Evolutionary conservation across 2,888 invertebrate species (phyloP).

Genomic region (Neoitamus cyanurus): DNA sequence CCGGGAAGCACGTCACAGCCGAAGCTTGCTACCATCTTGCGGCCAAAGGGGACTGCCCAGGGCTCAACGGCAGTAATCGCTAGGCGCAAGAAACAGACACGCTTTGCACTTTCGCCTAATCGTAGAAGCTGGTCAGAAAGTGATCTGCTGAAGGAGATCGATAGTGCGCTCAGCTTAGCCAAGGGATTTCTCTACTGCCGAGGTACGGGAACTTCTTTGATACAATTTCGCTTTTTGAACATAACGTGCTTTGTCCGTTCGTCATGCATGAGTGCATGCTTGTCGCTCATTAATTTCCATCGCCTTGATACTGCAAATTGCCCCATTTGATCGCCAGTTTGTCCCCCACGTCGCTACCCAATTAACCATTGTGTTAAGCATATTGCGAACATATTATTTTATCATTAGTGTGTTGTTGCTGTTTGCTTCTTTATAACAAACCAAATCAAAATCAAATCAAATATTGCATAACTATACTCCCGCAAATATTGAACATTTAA

Average conservation of each 20-base stretch:
- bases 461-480: too few relatives aligned
- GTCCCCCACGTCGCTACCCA: background rate
- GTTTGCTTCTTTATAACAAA: background rate
- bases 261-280: constrained; percentile 15
- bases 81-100: constrained; percentile 60
- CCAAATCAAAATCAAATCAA: background rate
- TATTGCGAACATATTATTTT: background rate
- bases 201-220: constrained; percentile 58
- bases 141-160: constrained; percentile 74
- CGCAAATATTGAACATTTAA: too few relatives aligned
- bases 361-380: background rate
- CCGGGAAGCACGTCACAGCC: background rate
- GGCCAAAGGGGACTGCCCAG: constrained; percentile 52
- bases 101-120: constrained; percentile 62
- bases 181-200: constrained; percentile 73
- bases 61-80: constrained; percentile 48
- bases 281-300: background rate
- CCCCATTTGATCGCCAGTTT: background rate
- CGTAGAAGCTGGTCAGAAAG: constrained; percentile 66
- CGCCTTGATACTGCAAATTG: background rate
- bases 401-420: background rate
- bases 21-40: constrained; percentile 53
- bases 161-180: constrained; percentile 69
- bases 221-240: constrained; percentile 31
- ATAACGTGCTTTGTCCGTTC: constrained; percentile 7